Evolutionary conservation across 2,797 vertebrate genomes (phyloP), one percentile per base, ranked within the genome.

Genomic region (Gila robusta): DNA sequence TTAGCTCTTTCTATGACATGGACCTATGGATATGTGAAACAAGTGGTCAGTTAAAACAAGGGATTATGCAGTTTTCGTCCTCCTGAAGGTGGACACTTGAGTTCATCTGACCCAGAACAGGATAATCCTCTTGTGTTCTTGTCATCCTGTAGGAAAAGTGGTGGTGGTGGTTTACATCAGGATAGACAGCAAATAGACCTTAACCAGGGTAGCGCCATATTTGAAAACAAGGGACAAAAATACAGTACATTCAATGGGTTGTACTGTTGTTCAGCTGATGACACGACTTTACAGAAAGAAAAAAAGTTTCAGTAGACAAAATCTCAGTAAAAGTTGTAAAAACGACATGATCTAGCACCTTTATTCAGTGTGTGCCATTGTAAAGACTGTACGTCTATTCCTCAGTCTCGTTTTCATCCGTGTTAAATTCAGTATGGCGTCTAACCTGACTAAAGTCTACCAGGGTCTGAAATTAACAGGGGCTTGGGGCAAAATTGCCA

Each of bases 51-150:
- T 10, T 81, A 17, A 35, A 54, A 37, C 19, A 3, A 2, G 32
- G 21, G 39, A 37, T 67, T 35, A n/a, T 77, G 62, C 5, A 0
- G 16, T 69, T 78, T 70, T 78, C 62, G 47, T 52, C 81, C 69
- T 85, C 28, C 23, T 49, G 44, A 64, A 14, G 64, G 49, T 44
- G 62, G 16, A 72, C 54, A 62, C 37, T 59, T 81, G 41, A 76
- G 47, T 88, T 67, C 64, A 44, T 81, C 84, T 81, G 84, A 72
- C 64, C 76, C 80, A 79, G 80, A 73, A 47, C 39, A 74, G 73
- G 82, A 90, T 90, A 91, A 92, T 91, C 77, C 86, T 91, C 89
- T 90, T 87, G 87, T 87, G 64, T 72, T 37, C 49, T 59, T n/a
- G 35, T n/a, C 82, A 69, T 66, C 71, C 49, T 64, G 79, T 83